Conservation (phyloP, 2,888 invertebrate genomes). For the Lithophane semibrunnea region DNA sequence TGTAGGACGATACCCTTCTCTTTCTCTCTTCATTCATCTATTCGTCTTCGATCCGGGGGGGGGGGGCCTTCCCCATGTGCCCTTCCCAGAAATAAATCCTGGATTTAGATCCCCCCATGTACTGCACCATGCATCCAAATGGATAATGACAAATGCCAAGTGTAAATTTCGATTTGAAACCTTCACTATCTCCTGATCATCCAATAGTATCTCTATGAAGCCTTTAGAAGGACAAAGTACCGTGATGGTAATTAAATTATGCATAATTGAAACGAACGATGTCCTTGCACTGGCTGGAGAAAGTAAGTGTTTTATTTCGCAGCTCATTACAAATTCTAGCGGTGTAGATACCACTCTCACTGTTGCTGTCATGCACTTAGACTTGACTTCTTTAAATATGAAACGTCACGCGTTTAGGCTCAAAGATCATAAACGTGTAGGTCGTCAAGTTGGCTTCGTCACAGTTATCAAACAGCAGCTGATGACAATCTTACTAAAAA, state of each 20-base stretch:
- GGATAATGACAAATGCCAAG: no score
- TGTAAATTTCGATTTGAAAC: not conserved
- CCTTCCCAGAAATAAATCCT: no score
- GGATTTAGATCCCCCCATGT: no score
- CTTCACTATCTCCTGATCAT: not conserved
- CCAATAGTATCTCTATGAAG: not conserved
- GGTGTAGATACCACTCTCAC: conserved; percentile 42
- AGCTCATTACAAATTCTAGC: conserved; percentile 47
- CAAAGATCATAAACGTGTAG: conserved; percentile 25
- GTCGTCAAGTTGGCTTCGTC: not conserved
- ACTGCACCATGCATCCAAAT: no score
- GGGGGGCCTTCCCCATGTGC: no score
- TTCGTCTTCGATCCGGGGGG: no score
- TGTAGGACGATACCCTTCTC: not conserved
- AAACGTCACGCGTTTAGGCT: conserved; percentile 31
- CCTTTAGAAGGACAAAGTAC: not conserved
- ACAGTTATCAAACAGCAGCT: not conserved
- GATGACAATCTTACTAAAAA: not conserved
- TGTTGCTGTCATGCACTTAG: conserved; percentile 26
- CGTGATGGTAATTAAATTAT: not conserved
- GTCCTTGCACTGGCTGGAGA: conserved; percentile 36
- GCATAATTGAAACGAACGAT: not conserved
- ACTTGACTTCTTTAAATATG: conserved; percentile 40
- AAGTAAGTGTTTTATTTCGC: conserved; percentile 29
- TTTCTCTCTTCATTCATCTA: not conserved